A percentile compares a stretch with the other conserved stretches of the same genome.
These are phyloP conservation scores for Sericinus montela DNA, from an alignment of 2,888 invertebrate genomes.

Conservation along the genomic window DNA sequence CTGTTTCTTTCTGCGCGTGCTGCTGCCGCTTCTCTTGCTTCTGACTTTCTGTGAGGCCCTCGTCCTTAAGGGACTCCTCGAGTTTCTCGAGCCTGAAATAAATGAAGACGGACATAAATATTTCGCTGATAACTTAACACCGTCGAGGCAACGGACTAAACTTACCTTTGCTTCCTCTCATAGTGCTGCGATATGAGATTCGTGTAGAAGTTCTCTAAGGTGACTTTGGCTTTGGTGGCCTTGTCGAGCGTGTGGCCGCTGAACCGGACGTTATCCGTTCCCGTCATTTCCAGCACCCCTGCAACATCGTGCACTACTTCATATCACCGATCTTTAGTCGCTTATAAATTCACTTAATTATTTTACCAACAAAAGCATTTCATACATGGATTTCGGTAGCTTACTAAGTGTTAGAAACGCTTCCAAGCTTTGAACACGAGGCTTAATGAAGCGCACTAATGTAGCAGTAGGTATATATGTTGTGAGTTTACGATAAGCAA, in stretches of 20 bases:
- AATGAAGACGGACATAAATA: too few relatives aligned
- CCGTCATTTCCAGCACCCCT: conserved; percentile 92
- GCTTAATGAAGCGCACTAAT: too few relatives aligned
- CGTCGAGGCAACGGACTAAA: background rate
- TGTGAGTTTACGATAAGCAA: too few relatives aligned
- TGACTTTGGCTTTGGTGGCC: conserved; percentile 99
- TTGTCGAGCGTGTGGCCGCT: conserved; percentile 99
- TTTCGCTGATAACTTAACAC: too few relatives aligned
- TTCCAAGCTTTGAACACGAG: too few relatives aligned
- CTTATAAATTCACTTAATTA: too few relatives aligned
- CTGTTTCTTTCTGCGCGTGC: conserved; percentile 99
- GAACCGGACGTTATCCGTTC: conserved; percentile 93
- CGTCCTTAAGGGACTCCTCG: conserved; percentile 97
- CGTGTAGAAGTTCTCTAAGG: conserved; percentile 99
- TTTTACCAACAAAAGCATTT: too few relatives aligned
- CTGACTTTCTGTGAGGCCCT: conserved; percentile 95
- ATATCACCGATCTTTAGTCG: too few relatives aligned
- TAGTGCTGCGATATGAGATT: conserved; percentile 98
- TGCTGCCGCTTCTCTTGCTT: conserved; percentile 96
- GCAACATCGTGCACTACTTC: conserved; percentile 37
- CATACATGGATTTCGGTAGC: too few relatives aligned
- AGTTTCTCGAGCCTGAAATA: conserved; percentile 87
- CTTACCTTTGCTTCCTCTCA: conserved; percentile 95
- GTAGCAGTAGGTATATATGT: too few relatives aligned
- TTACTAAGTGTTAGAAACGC: too few relatives aligned